These are phyloP conservation scores for Drosophila pseudotakahashii DNA, from an alignment of 2,888 invertebrate species.

Conservation along the genomic window DNA sequence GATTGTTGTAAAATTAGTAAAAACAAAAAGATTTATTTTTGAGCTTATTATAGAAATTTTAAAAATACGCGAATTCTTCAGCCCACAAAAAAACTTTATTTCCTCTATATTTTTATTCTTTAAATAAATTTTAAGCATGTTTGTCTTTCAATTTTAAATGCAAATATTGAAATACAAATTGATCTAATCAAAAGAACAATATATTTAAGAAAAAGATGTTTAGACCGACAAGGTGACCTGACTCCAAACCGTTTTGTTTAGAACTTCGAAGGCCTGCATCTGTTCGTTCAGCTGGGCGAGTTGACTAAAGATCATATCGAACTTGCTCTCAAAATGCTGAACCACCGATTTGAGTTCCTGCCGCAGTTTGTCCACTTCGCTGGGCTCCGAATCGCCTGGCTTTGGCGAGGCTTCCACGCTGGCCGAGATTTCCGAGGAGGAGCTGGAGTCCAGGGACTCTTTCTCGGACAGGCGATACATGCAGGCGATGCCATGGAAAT, in stretches of 20 bases:
- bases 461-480: slow-evolving; percentile 73
- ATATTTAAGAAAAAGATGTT: neutral
- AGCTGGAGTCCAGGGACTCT: slow-evolving; percentile 20
- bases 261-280: slow-evolving; percentile 61
- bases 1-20: too few relatives aligned
- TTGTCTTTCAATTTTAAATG: too few relatives aligned
- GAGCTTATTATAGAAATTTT: too few relatives aligned
- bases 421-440: slow-evolving; percentile 22
- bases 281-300: slow-evolving; percentile 64
- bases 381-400: neutral
- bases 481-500: slow-evolving; percentile 78
- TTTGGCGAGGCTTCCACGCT: slow-evolving; percentile 34
- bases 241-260: slow-evolving; percentile 75
- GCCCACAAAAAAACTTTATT: neutral
- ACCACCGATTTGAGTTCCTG: slow-evolving; percentile 75
- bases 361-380: slow-evolving; percentile 66
- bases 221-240: slow-evolving; percentile 74
- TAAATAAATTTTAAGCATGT: too few relatives aligned
- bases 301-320: slow-evolving; percentile 53
- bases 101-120: neutral
- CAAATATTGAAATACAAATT: neutral
- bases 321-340: slow-evolving; percentile 75
- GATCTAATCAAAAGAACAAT: neutral
- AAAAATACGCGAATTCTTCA: neutral
- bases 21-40: too few relatives aligned